A percentile compares a stretch with the other conserved stretches of the same genome.
These are phyloP conservation scores for Nautilus pompilius DNA, from an alignment of 1,140 invertebrate species.

Conservation along the genomic window DNA sequence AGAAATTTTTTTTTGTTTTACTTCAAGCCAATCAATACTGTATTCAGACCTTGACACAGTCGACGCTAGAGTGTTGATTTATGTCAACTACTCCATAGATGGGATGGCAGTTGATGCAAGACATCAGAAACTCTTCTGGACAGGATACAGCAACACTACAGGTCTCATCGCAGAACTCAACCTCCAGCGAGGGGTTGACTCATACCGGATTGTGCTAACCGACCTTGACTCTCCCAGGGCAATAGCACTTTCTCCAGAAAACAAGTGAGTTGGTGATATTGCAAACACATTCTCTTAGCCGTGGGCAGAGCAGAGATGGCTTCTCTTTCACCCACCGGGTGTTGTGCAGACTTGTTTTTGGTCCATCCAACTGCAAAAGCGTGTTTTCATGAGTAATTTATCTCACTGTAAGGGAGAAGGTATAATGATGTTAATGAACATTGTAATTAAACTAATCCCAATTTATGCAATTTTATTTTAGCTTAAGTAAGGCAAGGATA, in stretches of 20 bases:
- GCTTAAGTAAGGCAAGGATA: neutral
- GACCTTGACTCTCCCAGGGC: slow-evolving; percentile 25
- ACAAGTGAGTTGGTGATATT: slow-evolving; percentile 21
- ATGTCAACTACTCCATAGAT: slow-evolving; percentile 21
- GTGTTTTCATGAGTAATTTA: too few relatives aligned
- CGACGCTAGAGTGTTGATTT: neutral
- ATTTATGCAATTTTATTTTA: too few relatives aligned
- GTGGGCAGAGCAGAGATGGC: neutral
- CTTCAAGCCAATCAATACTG: neutral
- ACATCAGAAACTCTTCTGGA: slow-evolving; percentile 31
- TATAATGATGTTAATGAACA: too few relatives aligned
- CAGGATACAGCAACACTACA: slow-evolving; percentile 21
- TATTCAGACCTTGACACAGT: neutral
- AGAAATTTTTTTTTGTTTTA: neutral
- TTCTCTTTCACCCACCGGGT: too few relatives aligned
- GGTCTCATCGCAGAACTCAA: slow-evolving; percentile 29
- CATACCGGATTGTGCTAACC: slow-evolving; percentile 18
- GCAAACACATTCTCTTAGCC: neutral
- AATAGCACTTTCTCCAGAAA: slow-evolving; percentile 24
- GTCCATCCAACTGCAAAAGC: too few relatives aligned
- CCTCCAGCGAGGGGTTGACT: slow-evolving; percentile 14
- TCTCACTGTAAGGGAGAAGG: too few relatives aligned
- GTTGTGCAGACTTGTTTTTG: too few relatives aligned
- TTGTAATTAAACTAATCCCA: too few relatives aligned
- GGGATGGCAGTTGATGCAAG: slow-evolving; percentile 22